Conservation (phyloP, 1,140 invertebrate species). For the Mizuhopecten yessoensis region DNA sequence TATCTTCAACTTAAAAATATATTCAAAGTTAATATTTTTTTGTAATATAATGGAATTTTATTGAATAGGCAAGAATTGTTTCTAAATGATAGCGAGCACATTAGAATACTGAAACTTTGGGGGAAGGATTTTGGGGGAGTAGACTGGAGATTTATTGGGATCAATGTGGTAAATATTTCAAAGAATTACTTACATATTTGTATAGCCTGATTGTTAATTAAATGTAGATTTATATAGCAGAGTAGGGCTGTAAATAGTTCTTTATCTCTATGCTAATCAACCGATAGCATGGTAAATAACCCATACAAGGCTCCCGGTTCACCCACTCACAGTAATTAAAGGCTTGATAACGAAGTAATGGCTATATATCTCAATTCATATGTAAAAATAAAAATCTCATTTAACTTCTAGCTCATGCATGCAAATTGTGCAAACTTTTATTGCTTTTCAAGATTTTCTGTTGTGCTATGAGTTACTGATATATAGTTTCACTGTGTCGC, state of each 20-base stretch:
- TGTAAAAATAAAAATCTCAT: background rate
- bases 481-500: background rate
- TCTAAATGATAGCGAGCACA: too few relatives aligned
- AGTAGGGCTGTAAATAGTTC: background rate
- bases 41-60: too few relatives aligned
- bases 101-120: too few relatives aligned
- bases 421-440: too few relatives aligned
- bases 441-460: too few relatives aligned
- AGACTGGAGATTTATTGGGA: background rate
- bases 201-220: background rate
- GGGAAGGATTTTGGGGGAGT: too few relatives aligned
- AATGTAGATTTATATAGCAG: background rate
- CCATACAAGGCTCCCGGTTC: too few relatives aligned
- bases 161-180: background rate
- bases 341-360: background rate
- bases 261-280: background rate
- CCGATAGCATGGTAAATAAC: background rate
- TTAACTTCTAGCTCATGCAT: background rate
- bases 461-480: too few relatives aligned
- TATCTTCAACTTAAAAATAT: too few relatives aligned
- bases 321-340: background rate
- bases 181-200: background rate
- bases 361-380: background rate
- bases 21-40: too few relatives aligned
- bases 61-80: too few relatives aligned